A percentile compares a stretch with the other conserved stretches of the same genome.
Evolutionary conservation across 2,888 invertebrate genomes (phyloP).

Genomic region (Toxonevra muliebris): DNA sequence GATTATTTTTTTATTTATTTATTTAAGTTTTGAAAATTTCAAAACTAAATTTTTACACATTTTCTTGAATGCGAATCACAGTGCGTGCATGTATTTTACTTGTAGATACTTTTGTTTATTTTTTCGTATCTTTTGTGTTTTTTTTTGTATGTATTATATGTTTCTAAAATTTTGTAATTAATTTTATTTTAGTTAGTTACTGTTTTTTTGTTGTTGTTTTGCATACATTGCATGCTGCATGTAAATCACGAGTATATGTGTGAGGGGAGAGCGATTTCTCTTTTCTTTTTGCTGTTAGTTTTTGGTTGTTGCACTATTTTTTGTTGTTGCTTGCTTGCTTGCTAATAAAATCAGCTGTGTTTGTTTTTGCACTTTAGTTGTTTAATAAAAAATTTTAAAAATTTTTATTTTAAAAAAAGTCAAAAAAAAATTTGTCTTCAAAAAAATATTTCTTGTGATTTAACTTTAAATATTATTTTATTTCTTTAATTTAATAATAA

Average conservation of each 20-base stretch:
- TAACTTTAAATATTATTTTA: too few relatives aligned
- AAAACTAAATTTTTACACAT: too few relatives aligned
- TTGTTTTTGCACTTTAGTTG: background rate
- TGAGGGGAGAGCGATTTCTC: background rate
- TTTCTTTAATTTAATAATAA: constrained; percentile 13
- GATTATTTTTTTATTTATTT: constrained; percentile 12
- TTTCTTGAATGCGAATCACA: too few relatives aligned
- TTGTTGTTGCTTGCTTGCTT: constrained; percentile 15
- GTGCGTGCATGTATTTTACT: too few relatives aligned
- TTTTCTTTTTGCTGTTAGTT: constrained; percentile 15
- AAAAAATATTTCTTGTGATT: background rate
- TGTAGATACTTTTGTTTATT: background rate
- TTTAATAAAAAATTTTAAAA: constrained; percentile 18
- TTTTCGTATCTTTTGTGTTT: too few relatives aligned
- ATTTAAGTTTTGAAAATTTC: background rate
- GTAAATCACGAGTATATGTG: too few relatives aligned
- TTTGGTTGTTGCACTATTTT: constrained; percentile 13
- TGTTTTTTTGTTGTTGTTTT: background rate
- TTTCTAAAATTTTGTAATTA: constrained; percentile 25
- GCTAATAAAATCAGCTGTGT: constrained; percentile 20
- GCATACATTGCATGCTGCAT: too few relatives aligned
- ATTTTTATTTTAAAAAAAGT: too few relatives aligned
- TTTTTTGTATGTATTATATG: too few relatives aligned
- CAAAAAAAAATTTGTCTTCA: background rate
- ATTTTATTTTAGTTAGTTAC: constrained; percentile 7